Percentiles rank a stretch among this genome's conserved stretches.
Evolutionary conservation across 2,797 vertebrate species (phyloP).

Genomic region (Emys orbicularis): DNA sequence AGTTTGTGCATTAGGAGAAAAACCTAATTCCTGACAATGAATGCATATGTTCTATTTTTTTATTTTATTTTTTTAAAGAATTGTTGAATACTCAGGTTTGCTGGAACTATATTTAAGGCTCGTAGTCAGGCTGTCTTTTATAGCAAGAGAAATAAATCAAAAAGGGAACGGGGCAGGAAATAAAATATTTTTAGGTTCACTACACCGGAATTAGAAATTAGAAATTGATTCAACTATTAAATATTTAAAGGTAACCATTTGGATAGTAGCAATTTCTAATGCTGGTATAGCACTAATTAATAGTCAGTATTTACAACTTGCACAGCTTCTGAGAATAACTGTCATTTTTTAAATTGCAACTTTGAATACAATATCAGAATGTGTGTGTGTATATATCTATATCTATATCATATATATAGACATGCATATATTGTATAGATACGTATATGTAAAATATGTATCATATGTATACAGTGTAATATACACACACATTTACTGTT

Average conservation of each 20-base stretch:
- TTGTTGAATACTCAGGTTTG: constrained; percentile 51
- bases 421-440: neutral
- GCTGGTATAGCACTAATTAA: neutral
- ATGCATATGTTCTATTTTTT: constrained; percentile 28
- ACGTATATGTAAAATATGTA: neutral
- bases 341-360: constrained; percentile 13
- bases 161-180: neutral
- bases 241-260: constrained; percentile 45
- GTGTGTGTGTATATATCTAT: neutral
- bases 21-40: neutral
- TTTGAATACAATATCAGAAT: constrained; percentile 41
- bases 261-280: constrained; percentile 53
- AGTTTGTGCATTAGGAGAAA: neutral
- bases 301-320: constrained; percentile 69
- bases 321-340: constrained; percentile 45
- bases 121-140: constrained; percentile 43
- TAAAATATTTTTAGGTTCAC: neutral
- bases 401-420: neutral
- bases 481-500: neutral
- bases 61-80: constrained; percentile 12
- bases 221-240: constrained; percentile 56
- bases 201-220: constrained; percentile 47
- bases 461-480: neutral
- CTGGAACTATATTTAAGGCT: neutral
- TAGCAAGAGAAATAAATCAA: constrained; percentile 23